Percentiles rank a stretch among this genome's conserved stretches.
phyloP scores from a whole-genome alignment of 2,797 vertebrate species.

The Apodemus agrarius region DNA sequence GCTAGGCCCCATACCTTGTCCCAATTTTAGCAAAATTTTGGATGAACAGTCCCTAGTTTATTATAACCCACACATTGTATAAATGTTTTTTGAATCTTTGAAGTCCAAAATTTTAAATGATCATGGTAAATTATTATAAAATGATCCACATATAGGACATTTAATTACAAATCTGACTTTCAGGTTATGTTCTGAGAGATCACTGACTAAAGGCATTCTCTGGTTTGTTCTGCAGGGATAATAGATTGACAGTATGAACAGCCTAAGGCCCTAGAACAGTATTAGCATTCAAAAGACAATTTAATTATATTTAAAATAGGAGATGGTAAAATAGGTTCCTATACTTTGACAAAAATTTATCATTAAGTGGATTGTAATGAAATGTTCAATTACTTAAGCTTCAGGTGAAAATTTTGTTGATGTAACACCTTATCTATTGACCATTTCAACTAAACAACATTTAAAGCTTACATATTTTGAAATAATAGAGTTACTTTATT shows the following conservation, averaged over 20 bases:
- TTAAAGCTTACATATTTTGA: slow-evolving; percentile 49
- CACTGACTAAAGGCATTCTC: not conserved
- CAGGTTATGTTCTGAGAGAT: not conserved
- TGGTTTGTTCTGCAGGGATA: not conserved
- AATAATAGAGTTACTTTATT: slow-evolving; percentile 27
- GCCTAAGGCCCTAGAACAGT: not conserved
- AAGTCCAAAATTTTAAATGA: slow-evolving; percentile 34
- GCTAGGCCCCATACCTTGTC: not conserved
- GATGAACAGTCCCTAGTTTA: not conserved
- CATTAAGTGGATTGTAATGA: slow-evolving; percentile 4
- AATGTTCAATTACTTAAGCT: slow-evolving; percentile 15
- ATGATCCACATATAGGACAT: not conserved
- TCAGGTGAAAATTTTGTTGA: slow-evolving; percentile 22
- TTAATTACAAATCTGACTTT: slow-evolving; percentile 42
- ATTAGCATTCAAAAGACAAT: slow-evolving; percentile 51
- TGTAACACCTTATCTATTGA: slow-evolving; percentile 2
- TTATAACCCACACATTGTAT: not conserved
- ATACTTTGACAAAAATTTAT: slow-evolving; percentile 7
- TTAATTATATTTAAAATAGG: slow-evolving; percentile 11
- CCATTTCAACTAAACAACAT: slow-evolving; percentile 23
- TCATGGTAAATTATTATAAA: slow-evolving; percentile 14
- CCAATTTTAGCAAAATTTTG: slow-evolving; percentile 57
- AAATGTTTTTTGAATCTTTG: slow-evolving; percentile 27
- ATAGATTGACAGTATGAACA: not conserved
- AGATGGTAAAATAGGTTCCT: not conserved